Base-by-base conservation (phyloP, 2,888 invertebrate genomes). In the Lasioglossum leucozonium region DNA sequence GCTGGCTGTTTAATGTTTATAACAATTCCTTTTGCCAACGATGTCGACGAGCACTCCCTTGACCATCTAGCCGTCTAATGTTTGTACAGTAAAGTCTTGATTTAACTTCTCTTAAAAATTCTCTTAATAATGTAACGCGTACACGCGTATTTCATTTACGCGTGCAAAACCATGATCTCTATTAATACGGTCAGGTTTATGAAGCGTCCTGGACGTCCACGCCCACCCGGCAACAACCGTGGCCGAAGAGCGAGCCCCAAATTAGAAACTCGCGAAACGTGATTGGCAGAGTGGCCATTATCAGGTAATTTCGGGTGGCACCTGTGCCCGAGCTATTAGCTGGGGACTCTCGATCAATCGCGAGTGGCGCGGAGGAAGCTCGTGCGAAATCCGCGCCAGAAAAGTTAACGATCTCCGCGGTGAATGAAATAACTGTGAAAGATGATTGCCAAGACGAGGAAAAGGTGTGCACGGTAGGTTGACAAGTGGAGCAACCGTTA, bases 201-300 rank as follows among this genome's bases (percentile, higher is more conserved):
- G 30, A 8, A 71, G 18, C 26, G 42, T 30, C 26, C 71, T 10
- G 44, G n/a, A 26, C 26, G 42, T 71, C 26, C 16, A 71, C n/a
- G 71, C 6, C 71, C 16, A 65, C 34, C 34, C 34, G 34, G 65
- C 34, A 34, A 65, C 18, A 71, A 42, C 42, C 71, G 71, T 26
- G 71, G 3, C 16, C 26, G 40, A 26, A 71, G 16, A 69, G 44
- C 74, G 69, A 4, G 47, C 75, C 82, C 75, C 71, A 82, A 87
- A 83, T 87, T 87, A 84, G 71, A 71, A 85, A 84, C 88, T 89
- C 84, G 78, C 81, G 72, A 42, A 79, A 58, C 78, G 65, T 30
- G 81, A 85, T 81, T 74, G 81, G 77, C 77, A 65, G 78, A 42
- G 55, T 65, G 82, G 62, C 51, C 80, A 78, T 81, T 85, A 85